phyloP scores from a whole-genome alignment of 2,113 vertebrate genomes.

The Eclectus roratus region DNA sequence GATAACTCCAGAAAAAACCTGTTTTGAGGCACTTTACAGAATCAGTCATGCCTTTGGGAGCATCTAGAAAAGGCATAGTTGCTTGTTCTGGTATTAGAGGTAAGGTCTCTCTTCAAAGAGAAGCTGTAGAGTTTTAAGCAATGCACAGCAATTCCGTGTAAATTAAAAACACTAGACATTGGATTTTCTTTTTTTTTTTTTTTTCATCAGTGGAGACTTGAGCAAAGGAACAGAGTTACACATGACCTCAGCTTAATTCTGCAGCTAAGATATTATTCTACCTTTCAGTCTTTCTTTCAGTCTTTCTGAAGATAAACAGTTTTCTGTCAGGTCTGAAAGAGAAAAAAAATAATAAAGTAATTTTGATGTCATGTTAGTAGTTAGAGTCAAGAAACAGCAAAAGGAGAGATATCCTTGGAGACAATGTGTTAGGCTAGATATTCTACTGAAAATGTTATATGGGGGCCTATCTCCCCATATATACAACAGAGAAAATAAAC shows the following conservation, averaged over 20 bases:
- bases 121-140: neutral
- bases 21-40: neutral
- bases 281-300: neutral
- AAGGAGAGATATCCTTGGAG: neutral
- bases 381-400: neutral
- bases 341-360: neutral
- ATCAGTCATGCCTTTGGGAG: neutral
- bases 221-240: neutral
- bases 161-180: neutral
- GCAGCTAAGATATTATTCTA: neutral
- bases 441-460: neutral
- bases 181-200: neutral
- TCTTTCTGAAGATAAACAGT: neutral
- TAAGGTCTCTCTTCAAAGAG: neutral
- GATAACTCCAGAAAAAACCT: neutral
- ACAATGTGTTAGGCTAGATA: neutral
- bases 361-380: neutral
- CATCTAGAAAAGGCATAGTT: neutral
- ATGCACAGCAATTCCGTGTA: neutral
- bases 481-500: neutral
- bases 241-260: neutral
- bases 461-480: neutral
- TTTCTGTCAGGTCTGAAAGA: neutral
- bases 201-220: neutral
- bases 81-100: neutral